phyloP scores from a whole-genome alignment of 2,888 invertebrate genomes.

The Augiades crinisus region DNA sequence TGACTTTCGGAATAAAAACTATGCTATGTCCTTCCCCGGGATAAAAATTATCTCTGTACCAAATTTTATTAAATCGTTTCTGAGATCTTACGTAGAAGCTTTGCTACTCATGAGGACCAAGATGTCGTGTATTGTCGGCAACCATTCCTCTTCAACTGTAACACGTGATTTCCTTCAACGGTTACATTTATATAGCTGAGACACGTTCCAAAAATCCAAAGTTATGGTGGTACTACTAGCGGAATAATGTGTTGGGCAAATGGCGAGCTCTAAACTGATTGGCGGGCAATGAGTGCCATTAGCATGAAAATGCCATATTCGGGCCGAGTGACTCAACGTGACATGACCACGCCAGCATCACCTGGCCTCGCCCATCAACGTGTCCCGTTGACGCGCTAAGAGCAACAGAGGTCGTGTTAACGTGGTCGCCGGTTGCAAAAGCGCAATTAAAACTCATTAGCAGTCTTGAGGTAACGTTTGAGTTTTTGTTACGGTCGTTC shows the following conservation, averaged over 20 bases:
- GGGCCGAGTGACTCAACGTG: slow-evolving; percentile 54
- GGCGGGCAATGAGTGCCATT: slow-evolving; percentile 67
- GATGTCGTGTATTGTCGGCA: too few relatives aligned
- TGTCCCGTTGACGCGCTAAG: slow-evolving; percentile 19
- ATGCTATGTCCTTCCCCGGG: too few relatives aligned
- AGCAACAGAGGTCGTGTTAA: slow-evolving; percentile 30
- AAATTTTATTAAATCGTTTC: too few relatives aligned
- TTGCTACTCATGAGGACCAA: too few relatives aligned
- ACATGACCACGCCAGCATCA: slow-evolving; percentile 41
- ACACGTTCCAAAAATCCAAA: too few relatives aligned
- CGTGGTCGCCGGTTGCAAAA: slow-evolving; percentile 41
- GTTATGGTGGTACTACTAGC: too few relatives aligned
- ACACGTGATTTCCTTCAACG: too few relatives aligned
- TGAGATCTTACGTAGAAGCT: too few relatives aligned
- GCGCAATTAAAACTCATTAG: slow-evolving; percentile 60
- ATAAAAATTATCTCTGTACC: too few relatives aligned
- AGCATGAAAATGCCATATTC: slow-evolving; percentile 60
- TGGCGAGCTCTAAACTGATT: slow-evolving; percentile 64
- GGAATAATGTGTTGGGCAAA: slow-evolving; percentile 56
- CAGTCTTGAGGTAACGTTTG: slow-evolving; percentile 31
- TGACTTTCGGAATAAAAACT: too few relatives aligned
- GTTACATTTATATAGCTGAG: too few relatives aligned
- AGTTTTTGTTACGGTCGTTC: slow-evolving; percentile 21
- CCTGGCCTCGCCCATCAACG: slow-evolving; percentile 36
- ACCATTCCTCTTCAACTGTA: too few relatives aligned